These are phyloP conservation scores for Sminthopsis crassicaudata DNA, from an alignment of 2,113 vertebrate species.

Conservation along the genomic window DNA sequence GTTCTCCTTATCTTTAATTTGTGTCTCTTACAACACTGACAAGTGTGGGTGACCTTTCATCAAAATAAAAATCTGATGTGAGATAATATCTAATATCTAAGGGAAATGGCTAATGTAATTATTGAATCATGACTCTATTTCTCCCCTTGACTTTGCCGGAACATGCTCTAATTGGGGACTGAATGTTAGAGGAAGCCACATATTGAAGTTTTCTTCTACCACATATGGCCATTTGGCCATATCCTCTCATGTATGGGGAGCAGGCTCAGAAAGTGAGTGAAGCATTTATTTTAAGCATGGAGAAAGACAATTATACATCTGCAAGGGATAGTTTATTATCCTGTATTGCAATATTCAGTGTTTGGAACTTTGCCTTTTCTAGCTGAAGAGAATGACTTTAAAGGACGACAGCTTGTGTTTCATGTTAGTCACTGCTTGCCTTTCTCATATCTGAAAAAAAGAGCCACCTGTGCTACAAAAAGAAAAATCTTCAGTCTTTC, in stretches of 20 bases:
- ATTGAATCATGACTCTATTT: neutral
- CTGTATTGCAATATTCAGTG: neutral
- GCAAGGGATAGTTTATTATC: neutral
- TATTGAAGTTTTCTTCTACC: neutral
- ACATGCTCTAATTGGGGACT: neutral
- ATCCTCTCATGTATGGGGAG: neutral
- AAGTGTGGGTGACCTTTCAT: neutral
- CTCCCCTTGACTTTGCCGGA: neutral
- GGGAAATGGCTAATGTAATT: neutral
- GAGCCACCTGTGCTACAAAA: neutral
- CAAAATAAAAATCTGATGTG: neutral
- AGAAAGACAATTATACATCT: neutral
- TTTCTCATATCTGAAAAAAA: constrained; percentile 4
- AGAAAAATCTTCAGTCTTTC: constrained; percentile 34
- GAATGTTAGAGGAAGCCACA: neutral
- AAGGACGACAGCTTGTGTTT: neutral
- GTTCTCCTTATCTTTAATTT: neutral
- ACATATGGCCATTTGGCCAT: neutral
- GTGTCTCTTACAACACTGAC: neutral
- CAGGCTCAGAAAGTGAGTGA: neutral
- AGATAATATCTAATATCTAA: neutral
- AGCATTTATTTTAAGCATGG: neutral
- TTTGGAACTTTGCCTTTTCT: constrained; percentile 25
- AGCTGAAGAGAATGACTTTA: neutral
- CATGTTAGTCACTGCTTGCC: constrained; percentile 7